Base-by-base conservation (phyloP, 2,113 vertebrate species). In the Lepidothrix coronata region DNA sequence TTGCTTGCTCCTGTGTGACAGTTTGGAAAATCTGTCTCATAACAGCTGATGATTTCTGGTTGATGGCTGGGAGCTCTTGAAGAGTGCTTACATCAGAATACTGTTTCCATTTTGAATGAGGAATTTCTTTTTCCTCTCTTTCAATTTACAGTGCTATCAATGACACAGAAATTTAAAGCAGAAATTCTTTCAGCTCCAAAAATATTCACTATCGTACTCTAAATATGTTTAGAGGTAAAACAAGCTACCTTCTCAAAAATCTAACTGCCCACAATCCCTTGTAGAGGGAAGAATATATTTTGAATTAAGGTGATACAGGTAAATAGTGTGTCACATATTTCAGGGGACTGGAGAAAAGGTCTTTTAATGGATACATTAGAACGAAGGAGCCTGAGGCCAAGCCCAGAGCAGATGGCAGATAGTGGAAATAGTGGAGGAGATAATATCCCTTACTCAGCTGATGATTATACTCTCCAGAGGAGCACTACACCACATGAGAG, bases 351-450 rank as follows among this genome's bases (percentile, higher is more conserved):
- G 25, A 57, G 37, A 49, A 85, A 91, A 91, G 8, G 17, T 78
- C 19, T 79, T 35, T 43, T 48, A 41, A 5, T 37, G 59, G 27
- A 41, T 75, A 82, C 27, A 44, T 87, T 67, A 82, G 57, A 68
- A 91, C 48, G 35, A 85, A 93, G 77, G 37, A 88, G 70, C 88
- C 85, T 54, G 58, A 94, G 74, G 88, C 82, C 88, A 94, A 76
- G 74, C 82, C 71, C 54, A 73, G 85, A 93, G 95, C 66, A 88
- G 74, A 90, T 93, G 21, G 19, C 21, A 91, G 35, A 48, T 1
- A 74, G 35, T 67, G 48, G 44, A 82, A 89, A 81, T 13, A 71
- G 31, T 14, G 8, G 52, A 91, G 58, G 43, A 89, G 39, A 20
- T 30, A 8, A 81, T 71, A 39, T 37, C 39, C 28, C 49, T 85